phyloP scores from a whole-genome alignment of 2,888 invertebrate species.

The Arrhopalites spinosus region DNA sequence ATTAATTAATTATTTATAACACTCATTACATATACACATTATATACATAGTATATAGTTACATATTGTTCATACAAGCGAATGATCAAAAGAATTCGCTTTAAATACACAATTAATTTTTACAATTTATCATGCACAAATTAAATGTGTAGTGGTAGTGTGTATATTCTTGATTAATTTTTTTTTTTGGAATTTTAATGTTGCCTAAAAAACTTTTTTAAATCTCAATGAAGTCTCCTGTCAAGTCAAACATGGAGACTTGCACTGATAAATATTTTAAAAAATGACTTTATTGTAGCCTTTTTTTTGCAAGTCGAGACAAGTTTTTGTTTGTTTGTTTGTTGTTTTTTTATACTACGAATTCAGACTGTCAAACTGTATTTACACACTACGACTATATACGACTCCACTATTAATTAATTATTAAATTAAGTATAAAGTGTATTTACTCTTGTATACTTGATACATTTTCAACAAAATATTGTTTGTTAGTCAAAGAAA shows the following conservation, averaged over 20 bases:
- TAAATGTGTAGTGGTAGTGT: too few relatives aligned
- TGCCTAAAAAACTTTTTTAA: constrained; percentile 14
- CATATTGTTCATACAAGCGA: too few relatives aligned
- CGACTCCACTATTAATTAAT: background rate
- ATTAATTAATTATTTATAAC: background rate
- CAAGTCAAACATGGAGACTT: background rate
- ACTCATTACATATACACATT: background rate
- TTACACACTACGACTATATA: background rate
- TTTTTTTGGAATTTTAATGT: background rate
- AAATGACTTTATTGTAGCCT: too few relatives aligned
- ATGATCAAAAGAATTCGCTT: too few relatives aligned
- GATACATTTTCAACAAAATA: too few relatives aligned
- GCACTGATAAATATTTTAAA: constrained; percentile 16
- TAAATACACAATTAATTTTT: too few relatives aligned
- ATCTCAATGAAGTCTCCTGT: constrained; percentile 13
- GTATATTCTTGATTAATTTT: background rate
- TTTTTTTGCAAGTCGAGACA: background rate
- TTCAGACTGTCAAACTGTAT: background rate
- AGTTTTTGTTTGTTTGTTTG: background rate
- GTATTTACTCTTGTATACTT: too few relatives aligned
- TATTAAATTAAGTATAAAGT: too few relatives aligned
- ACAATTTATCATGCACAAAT: too few relatives aligned
- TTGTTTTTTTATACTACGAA: background rate
- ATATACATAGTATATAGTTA: too few relatives aligned
- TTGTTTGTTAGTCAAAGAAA: background rate